phyloP scores from a whole-genome alignment of 2,888 invertebrate genomes.

The Andrena haemorrhoa region DNA sequence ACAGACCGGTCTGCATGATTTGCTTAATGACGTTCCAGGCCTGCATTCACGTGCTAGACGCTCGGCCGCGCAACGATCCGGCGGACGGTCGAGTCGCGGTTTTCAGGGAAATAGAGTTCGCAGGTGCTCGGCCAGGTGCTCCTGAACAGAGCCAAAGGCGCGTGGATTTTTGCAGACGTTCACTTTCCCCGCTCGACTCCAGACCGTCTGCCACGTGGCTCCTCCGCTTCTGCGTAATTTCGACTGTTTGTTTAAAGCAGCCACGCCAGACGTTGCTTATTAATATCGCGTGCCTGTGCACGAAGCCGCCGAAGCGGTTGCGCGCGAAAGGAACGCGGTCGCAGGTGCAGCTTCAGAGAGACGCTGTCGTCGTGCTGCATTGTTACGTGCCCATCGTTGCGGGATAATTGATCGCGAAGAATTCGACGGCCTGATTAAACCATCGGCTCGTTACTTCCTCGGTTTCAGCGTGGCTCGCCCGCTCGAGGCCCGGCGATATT shows the following conservation, averaged over 20 bases:
- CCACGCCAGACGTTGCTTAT: slow-evolving; percentile 64
- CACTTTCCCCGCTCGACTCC: slow-evolving; percentile 42
- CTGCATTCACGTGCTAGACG: slow-evolving; percentile 66
- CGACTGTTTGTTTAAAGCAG: slow-evolving; percentile 12
- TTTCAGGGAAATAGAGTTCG: slow-evolving; percentile 39
- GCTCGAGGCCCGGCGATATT: background rate
- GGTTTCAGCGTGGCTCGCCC: background rate
- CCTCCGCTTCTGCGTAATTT: background rate
- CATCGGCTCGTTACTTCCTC: background rate
- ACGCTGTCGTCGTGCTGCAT: background rate
- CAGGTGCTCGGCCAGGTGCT: slow-evolving; percentile 70
- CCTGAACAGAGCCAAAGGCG: slow-evolving; percentile 62
- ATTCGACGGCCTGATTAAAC: slow-evolving; percentile 26
- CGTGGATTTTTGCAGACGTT: slow-evolving; percentile 73
- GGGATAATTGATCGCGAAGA: slow-evolving; percentile 21
- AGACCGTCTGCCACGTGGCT: background rate
- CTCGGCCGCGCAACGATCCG: slow-evolving; percentile 49
- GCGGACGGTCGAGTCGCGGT: slow-evolving; percentile 6
- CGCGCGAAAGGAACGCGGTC: slow-evolving; percentile 76
- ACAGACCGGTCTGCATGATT: slow-evolving; percentile 70
- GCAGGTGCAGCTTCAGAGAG: slow-evolving; percentile 73
- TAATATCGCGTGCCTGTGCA: slow-evolving; percentile 76
- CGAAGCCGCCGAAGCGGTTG: slow-evolving; percentile 66
- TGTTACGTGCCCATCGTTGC: background rate
- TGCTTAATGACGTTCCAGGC: slow-evolving; percentile 74